Evolutionary conservation across 1,140 invertebrate species (phyloP).

Genomic region (Eupeodes corollae): DNA sequence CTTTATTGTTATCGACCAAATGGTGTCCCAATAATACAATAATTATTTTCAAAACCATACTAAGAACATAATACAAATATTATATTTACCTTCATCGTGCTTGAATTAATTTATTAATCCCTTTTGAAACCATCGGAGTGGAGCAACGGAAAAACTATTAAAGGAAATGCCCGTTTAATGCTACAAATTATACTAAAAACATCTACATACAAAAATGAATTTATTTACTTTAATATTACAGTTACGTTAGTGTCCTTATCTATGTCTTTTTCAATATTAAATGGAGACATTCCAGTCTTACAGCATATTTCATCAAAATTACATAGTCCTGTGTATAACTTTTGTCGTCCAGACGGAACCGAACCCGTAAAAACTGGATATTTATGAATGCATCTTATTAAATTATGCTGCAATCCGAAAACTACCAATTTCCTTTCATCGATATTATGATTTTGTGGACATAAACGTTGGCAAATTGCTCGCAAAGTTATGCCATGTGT

Average conservation of each 20-base stretch:
- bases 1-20: too few relatives aligned
- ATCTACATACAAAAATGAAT: too few relatives aligned
- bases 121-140: too few relatives aligned
- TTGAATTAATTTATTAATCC: too few relatives aligned
- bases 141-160: too few relatives aligned
- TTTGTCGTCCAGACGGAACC: conserved; percentile 41
- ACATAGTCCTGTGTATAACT: conserved; percentile 66
- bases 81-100: too few relatives aligned
- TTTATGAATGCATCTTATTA: conserved; percentile 70
- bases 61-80: too few relatives aligned
- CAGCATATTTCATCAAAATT: conserved; percentile 86
- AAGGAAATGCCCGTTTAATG: too few relatives aligned
- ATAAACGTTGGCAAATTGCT: conserved; percentile 64
- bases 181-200: too few relatives aligned
- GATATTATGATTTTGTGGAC: conserved; percentile 42
- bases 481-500: conserved; percentile 74
- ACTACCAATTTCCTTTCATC: conserved; percentile 81
- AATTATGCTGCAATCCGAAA: conserved; percentile 76
- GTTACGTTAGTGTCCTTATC: conserved; percentile 76
- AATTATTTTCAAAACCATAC: too few relatives aligned
- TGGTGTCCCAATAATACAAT: too few relatives aligned
- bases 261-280: conserved; percentile 74
- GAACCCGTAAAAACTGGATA: conserved; percentile 50
- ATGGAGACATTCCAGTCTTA: conserved; percentile 62
- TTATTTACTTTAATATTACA: conserved; percentile 66